These are phyloP conservation scores for Aphelinus atriplicis DNA, from an alignment of 1,140 invertebrate genomes.

Conservation along the genomic window DNA sequence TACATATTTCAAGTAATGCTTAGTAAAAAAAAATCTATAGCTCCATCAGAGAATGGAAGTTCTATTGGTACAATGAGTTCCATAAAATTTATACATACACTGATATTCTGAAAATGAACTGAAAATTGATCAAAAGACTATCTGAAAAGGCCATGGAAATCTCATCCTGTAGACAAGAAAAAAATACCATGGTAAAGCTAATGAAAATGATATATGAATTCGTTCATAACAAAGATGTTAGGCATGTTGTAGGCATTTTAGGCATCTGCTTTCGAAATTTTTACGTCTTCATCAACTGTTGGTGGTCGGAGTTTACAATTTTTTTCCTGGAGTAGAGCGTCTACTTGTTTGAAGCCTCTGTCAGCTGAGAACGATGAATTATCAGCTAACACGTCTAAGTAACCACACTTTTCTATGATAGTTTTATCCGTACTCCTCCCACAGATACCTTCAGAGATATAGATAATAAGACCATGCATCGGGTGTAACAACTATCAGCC, in stretches of 20 bases:
- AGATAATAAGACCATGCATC: slow-evolving; percentile 57
- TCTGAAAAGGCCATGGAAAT: too few relatives aligned
- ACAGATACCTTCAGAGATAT: slow-evolving; percentile 57
- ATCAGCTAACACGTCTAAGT: slow-evolving; percentile 44
- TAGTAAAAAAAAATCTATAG: too few relatives aligned
- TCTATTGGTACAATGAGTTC: too few relatives aligned
- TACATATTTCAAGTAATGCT: too few relatives aligned
- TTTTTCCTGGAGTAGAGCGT: slow-evolving; percentile 44
- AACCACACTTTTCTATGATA: slow-evolving; percentile 51
- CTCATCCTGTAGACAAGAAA: too few relatives aligned
- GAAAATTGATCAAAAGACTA: too few relatives aligned
- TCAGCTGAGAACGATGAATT: slow-evolving; percentile 50
- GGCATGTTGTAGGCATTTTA: neutral
- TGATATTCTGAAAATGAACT: too few relatives aligned
- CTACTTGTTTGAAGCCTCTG: slow-evolving; percentile 54
- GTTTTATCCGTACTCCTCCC: slow-evolving; percentile 55
- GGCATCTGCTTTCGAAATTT: slow-evolving; percentile 50
- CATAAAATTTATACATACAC: too few relatives aligned
- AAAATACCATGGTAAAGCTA: too few relatives aligned
- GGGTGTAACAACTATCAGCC: slow-evolving; percentile 58
- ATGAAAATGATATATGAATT: too few relatives aligned
- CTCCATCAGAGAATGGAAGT: too few relatives aligned
- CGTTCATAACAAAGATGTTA: too few relatives aligned
- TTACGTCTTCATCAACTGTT: slow-evolving; percentile 46
- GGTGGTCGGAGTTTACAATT: slow-evolving; percentile 53